A percentile compares a stretch with the other conserved stretches of the same genome.
These are phyloP conservation scores for Campoletis sonorensis DNA, from an alignment of 1,140 invertebrate genomes.

Conservation along the genomic window DNA sequence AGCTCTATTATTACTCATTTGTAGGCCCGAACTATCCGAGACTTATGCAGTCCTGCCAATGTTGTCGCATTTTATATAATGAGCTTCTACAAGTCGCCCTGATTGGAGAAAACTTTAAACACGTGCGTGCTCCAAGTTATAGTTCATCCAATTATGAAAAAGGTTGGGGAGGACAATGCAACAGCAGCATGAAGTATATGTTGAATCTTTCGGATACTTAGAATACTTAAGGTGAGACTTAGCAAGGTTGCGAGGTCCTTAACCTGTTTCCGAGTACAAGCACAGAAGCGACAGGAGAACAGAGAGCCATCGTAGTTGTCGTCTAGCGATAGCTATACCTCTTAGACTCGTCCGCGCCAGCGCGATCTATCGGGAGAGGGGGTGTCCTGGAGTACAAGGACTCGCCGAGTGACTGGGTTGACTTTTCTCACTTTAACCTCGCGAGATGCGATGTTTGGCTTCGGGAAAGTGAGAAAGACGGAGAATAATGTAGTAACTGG, in stretches of 20 bases:
- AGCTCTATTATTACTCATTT: no score
- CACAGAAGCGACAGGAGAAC: constrained; percentile 22
- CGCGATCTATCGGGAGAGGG: constrained; percentile 34
- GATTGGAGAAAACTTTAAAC: no score
- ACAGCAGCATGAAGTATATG: background rate
- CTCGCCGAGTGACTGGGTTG: constrained; percentile 73
- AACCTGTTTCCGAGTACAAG: constrained; percentile 43
- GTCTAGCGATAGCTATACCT: constrained; percentile 34
- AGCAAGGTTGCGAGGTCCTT: constrained; percentile 49
- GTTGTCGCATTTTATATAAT: no score
- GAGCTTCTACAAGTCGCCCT: no score
- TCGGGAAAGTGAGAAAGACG: constrained; percentile 61
- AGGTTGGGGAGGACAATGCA: background rate
- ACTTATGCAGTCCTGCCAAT: no score
- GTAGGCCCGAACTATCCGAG: no score
- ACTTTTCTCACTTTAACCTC: constrained; percentile 77
- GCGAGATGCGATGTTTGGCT: constrained; percentile 75
- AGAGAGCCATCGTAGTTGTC: constrained; percentile 28
- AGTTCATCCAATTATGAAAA: no score
- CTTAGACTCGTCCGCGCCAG: constrained; percentile 36
- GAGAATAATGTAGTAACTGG: constrained; percentile 51
- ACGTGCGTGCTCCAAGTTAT: no score
- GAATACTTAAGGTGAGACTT: constrained; percentile 14
- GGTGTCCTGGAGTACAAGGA: constrained; percentile 65
- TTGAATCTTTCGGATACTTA: background rate